Base-by-base conservation (phyloP, 2,113 vertebrate genomes). In the Prunella himalayana region DNA sequence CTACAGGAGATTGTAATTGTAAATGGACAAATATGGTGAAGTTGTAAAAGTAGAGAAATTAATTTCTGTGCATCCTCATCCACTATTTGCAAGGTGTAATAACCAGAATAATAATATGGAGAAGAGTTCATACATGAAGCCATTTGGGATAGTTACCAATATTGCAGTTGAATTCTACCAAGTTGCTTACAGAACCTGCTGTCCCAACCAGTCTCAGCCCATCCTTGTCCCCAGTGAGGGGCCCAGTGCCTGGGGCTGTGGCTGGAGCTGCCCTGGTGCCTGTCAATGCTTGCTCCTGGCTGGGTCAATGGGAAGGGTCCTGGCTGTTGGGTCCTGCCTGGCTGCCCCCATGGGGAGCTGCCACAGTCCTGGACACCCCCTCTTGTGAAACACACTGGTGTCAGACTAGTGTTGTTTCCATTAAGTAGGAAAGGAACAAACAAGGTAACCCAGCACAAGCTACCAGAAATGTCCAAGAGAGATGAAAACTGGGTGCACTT, bases 331-430 rank as follows among this genome's bases (percentile, higher is more conserved):
- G 14, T 51, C 28, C 15, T 54, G 24, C 15, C 24, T 54, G 27
- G 23, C 41, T 3, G 6, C 3, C 11, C 17, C 13, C 23, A 11
- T 37, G 7, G 20, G 13, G 18, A 72, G 2, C 8, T 37, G 13
- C 44, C 1, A 0, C 0, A 0, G 8, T 72, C 13, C 25, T 1
- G 1, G n/a, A 42, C 28, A 63, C 9, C 4, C 9, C 18, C 3
- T 42, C 27, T n/a, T 50, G 28, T 18, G 24, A 64, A 86, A 70
- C 21, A 11, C 25, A 7, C 47, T 57, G 60, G n/a, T 73, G 50
- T 9, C 66, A 44, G 13, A 51, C 7, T 13, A 7, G 9, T 41
- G 39, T 35, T 45, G 12, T 39, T 8, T 54, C 79, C 5, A 5
- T 11, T 15, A 1, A 15, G 11, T 16, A 37, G 57, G 47, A 78